Evolutionary conservation across 2,888 invertebrate species (phyloP).

Genomic region (Rhynchonema sp.): DNA sequence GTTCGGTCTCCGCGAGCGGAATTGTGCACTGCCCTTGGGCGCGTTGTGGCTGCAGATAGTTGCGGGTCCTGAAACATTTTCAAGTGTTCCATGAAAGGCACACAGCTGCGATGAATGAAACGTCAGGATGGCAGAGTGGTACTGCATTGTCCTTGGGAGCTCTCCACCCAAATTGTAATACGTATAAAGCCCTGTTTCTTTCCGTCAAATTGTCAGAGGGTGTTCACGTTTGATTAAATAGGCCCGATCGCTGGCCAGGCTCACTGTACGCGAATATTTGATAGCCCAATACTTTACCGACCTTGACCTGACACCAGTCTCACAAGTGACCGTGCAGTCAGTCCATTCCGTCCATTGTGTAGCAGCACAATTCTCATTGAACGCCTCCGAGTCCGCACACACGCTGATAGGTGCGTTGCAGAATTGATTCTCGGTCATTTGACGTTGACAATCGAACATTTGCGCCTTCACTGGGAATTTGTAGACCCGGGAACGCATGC

Average conservation of each 20-base stretch:
- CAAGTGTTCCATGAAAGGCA: no score
- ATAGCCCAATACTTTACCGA: no score
- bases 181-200: no score
- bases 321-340: conserved; percentile 61
- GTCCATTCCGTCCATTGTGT: conserved; percentile 55
- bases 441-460: conserved; percentile 36
- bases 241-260: no score
- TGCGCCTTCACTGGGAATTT: conserved; percentile 39
- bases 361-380: conserved; percentile 44
- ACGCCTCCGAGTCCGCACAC: conserved; percentile 25
- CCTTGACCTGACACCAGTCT: conserved; percentile 62
- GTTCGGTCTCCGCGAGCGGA: neutral
- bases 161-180: no score
- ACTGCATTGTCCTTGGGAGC: neutral
- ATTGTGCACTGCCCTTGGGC: neutral
- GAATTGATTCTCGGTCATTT: conserved; percentile 53
- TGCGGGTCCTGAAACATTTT: neutral
- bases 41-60: neutral
- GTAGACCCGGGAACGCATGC: conserved; percentile 49
- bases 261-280: no score
- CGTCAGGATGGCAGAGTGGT: neutral
- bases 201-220: no score
- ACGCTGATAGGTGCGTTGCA: conserved; percentile 26
- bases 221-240: no score
- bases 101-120: no score